Evolutionary conservation across 2,797 vertebrate species (phyloP), one percentile per base, ranked within the genome.

Genomic region (Manis javanica): DNA sequence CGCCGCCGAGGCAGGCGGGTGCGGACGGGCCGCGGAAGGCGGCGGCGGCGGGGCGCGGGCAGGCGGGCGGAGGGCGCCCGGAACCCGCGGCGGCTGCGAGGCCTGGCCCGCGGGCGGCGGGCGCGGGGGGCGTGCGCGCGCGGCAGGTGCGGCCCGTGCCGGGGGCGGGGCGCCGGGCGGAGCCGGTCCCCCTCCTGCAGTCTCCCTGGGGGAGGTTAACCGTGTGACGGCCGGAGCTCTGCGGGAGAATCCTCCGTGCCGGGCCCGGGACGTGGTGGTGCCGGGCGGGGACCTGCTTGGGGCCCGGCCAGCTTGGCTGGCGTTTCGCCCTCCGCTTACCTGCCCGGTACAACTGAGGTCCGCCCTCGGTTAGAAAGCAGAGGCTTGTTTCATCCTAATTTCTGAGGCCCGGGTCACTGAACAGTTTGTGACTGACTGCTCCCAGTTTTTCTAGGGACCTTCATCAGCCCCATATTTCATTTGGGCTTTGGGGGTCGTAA

Each of bases 61-160:
- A 77, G 42, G 72, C 53, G 53, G 59, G 78, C 37, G n/a, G 12
- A 23, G 42, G 64, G 55, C 72, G 72, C 90, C 53, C 42, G 9
- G 49, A 75, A 51, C 42, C 57, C 68, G 42, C 53, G 5, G 37
- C 53, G 24, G 87, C 57, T 19, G 78, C 0, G 75, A 84, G 95
- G 96, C 94, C 93, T 34, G 87, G 93, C 71, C 86, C 85, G 55
- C 79, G 15, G 93, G 61, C 57, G 42, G 72, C 53, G 53, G 59
- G 78, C 39, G 79, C 46, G 82, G 69, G 46, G 82, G 97, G 96
- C 89, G 95, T 79, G 97, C 85, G 94, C 81, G 93, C 53, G 81
- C 88, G 81, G 85, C 96, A 97, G 97, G 97, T 96, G 97, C 91
- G 82, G 95, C 53, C 42, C 29, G 46, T 55, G 39, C 2, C 12